A percentile compares a stretch with the other conserved stretches of the same genome.
phyloP scores from a whole-genome alignment of 2,797 vertebrate genomes.

The Eutrigla gurnardus region DNA sequence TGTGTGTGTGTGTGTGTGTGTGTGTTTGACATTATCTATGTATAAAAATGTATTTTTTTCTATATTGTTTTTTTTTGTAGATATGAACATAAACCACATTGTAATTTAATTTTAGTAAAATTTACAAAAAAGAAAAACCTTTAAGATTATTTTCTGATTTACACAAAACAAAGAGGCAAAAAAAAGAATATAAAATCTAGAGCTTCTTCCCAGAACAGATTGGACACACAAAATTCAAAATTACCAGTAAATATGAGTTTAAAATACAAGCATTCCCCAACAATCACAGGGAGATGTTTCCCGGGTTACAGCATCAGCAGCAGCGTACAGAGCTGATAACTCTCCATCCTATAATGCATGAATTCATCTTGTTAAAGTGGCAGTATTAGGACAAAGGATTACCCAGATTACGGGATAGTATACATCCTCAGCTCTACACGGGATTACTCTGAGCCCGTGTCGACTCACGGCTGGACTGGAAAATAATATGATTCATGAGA shows the following conservation, averaged over 20 bases:
- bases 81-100: background rate
- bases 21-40: background rate
- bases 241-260: too few relatives aligned
- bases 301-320: conserved; percentile 14
- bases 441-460: conserved; percentile 48
- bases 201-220: background rate
- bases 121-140: background rate
- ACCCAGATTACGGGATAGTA: conserved; percentile 46
- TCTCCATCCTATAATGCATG: conserved; percentile 28
- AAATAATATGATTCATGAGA: background rate
- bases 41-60: background rate
- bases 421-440: conserved; percentile 21
- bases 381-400: conserved; percentile 63
- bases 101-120: background rate
- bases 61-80: background rate
- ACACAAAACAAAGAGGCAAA: background rate
- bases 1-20: too few relatives aligned
- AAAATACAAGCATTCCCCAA: background rate
- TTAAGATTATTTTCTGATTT: background rate
- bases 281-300: conserved; percentile 9
- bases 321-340: conserved; percentile 35
- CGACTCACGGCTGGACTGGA: conserved; percentile 21
- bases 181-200: background rate
- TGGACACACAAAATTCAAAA: background rate
- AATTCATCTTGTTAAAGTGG: conserved; percentile 58